phyloP scores from a whole-genome alignment of 1,140 invertebrate genomes.

The Micrasema minimum region DNA sequence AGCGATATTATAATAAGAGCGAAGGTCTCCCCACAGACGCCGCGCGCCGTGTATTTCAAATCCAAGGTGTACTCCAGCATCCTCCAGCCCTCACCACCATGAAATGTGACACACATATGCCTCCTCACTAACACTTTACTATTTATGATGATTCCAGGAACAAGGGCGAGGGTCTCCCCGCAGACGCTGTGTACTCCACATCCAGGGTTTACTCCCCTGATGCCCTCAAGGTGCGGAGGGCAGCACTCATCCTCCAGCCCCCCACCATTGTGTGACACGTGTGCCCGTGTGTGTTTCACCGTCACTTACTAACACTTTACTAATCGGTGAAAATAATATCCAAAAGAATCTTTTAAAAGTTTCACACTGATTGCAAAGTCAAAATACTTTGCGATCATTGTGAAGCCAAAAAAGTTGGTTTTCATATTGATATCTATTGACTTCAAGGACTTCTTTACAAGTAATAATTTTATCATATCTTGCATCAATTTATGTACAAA shows the following conservation, averaged over 20 bases:
- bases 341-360: too few species aligned
- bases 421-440: too few species aligned
- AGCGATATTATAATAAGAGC: too few species aligned
- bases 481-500: too few species aligned
- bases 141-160: conserved; percentile 61
- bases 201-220: conserved; percentile 69
- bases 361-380: too few species aligned
- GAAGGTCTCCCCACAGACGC: conserved; percentile 70
- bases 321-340: neutral
- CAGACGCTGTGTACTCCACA: conserved; percentile 70
- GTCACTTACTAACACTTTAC: conserved; percentile 27
- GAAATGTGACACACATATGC: conserved; percentile 73
- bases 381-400: too few species aligned
- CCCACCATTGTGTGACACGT: conserved; percentile 80
- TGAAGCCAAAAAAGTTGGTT: too few species aligned
- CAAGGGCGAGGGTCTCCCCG: conserved; percentile 69
- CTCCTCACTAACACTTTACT: conserved; percentile 23
- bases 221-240: conserved; percentile 82
- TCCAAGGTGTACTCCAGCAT: conserved; percentile 71
- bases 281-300: conserved; percentile 47
- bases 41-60: conserved; percentile 69
- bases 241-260: conserved; percentile 80
- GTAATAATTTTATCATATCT: too few species aligned
- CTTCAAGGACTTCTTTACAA: too few species aligned
- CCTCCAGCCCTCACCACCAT: conserved; percentile 81